Evolutionary conservation across 1,140 invertebrate species (phyloP), one percentile per base, ranked within the genome.

Genomic region (Teleopsis dalmanni): DNA sequence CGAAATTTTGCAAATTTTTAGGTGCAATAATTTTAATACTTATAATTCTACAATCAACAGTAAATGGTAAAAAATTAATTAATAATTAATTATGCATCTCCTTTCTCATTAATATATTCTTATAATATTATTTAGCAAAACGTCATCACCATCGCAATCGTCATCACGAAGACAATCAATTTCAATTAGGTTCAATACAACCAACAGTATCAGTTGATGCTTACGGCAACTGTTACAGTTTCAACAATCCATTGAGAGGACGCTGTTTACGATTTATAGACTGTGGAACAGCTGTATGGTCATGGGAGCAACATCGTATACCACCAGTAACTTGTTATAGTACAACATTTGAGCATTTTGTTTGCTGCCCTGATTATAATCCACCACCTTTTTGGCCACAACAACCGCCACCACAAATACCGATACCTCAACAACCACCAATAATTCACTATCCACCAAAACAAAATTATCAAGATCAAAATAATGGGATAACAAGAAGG

Each of bases 301-400:
- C 53, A 4, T 48, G 34, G 3, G 37, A 49, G 1, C 31, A 34
- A 11, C 40, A 59, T 27, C 38, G 29, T 6, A 14, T 34, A 33
- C 33, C 21, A 1, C 54, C 57, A 0, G 8, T 59, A 9, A 19
- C 35, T 0, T 58, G 54, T 8, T 50, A 49, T 1, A 38, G 22
- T 0, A 11, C 21, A 1, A 38, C 26, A 16, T 48, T 50, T 9
- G 47, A 58, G 11, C 33, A 45, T 8, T 27, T 52, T 34, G 57
- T 59, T 4, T 59, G 57, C 19, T 59, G 57, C 36, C 57, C 57
- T 8, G 54, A 58, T 27, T 57, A 51, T n/a, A n/a, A n/a, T n/a
- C n/a, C n/a, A n/a, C n/a, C n/a, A n/a, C n/a, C n/a, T n/a, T n/a
- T n/a, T n/a, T n/a, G n/a, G n/a, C n/a, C n/a, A n/a, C n/a, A n/a